These are phyloP conservation scores for Solea solea DNA, from an alignment of 2,113 vertebrate genomes.

Conservation along the genomic window DNA sequence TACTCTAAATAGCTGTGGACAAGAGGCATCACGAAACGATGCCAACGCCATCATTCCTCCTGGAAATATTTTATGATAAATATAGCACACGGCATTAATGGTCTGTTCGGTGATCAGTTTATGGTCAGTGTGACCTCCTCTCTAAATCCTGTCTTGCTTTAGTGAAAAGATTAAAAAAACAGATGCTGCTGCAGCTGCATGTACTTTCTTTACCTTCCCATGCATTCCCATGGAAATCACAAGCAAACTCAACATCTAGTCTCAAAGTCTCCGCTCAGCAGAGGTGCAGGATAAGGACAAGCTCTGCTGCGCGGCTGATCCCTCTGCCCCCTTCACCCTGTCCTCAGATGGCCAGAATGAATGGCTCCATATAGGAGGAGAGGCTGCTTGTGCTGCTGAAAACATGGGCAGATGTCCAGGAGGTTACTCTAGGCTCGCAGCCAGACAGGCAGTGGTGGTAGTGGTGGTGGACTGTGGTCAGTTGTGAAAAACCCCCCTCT, in stretches of 20 bases:
- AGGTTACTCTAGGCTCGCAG: conserved; percentile 69
- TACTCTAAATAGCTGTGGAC: not conserved
- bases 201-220: not conserved
- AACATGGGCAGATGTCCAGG: conserved; percentile 75
- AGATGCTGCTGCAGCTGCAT: no score
- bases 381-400: conserved; percentile 34
- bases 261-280: conserved; percentile 23
- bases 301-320: conserved; percentile 55
- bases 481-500: conserved; percentile 39
- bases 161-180: not conserved
- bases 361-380: conserved; percentile 45
- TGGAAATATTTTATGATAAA: conserved; percentile 33
- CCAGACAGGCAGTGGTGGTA: conserved; percentile 53
- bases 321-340: conserved; percentile 40
- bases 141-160: conserved; percentile 5
- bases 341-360: conserved; percentile 68
- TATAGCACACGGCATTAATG: not conserved
- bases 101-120: conserved; percentile 18
- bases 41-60: conserved; percentile 4
- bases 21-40: not conserved
- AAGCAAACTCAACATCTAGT: conserved; percentile 24
- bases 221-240: conserved; percentile 12
- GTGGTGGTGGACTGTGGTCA: conserved; percentile 63
- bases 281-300: conserved; percentile 46
- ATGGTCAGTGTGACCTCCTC: not conserved